These are phyloP conservation scores for Poecilia latipinna DNA, from an alignment of 2,113 vertebrate genomes.

Conservation along the genomic window DNA sequence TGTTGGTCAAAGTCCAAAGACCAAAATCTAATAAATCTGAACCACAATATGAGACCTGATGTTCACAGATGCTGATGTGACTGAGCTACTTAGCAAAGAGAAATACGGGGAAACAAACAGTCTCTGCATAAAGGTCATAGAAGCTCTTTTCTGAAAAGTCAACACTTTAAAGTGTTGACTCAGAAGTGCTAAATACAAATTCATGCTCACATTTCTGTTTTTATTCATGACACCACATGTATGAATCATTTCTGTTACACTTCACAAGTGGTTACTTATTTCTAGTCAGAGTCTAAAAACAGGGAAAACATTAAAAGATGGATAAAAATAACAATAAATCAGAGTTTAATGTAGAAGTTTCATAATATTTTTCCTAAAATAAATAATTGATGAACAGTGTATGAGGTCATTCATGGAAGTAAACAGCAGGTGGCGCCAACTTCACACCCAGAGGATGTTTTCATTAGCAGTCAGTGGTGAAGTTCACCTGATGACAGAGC, in stretches of 20 bases:
- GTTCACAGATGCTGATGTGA: too few relatives aligned
- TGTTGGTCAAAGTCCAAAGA: too few relatives aligned
- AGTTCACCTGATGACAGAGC: too few relatives aligned
- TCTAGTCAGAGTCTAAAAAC: not conserved
- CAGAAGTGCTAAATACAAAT: too few relatives aligned
- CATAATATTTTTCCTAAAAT: not conserved
- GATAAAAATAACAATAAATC: not conserved
- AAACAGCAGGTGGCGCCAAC: not conserved
- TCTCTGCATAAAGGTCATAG: too few relatives aligned
- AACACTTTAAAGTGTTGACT: too few relatives aligned
- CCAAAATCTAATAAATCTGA: too few relatives aligned
- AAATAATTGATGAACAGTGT: not conserved
- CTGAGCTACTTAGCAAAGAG: too few relatives aligned
- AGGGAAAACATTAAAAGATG: not conserved
- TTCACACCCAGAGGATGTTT: not conserved
- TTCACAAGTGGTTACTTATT: not conserved
- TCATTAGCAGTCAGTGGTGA: too few relatives aligned
- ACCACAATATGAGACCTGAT: too few relatives aligned
- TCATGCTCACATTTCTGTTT: not conserved
- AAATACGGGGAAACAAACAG: too few relatives aligned
- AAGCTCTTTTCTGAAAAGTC: too few relatives aligned
- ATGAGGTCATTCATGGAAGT: not conserved
- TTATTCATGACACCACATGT: not conserved
- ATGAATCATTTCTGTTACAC: not conserved
- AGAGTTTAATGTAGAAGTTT: not conserved